These are phyloP conservation scores for Brachypodius melanocephalos DNA, from an alignment of 2,113 vertebrate genomes.

Conservation along the genomic window DNA sequence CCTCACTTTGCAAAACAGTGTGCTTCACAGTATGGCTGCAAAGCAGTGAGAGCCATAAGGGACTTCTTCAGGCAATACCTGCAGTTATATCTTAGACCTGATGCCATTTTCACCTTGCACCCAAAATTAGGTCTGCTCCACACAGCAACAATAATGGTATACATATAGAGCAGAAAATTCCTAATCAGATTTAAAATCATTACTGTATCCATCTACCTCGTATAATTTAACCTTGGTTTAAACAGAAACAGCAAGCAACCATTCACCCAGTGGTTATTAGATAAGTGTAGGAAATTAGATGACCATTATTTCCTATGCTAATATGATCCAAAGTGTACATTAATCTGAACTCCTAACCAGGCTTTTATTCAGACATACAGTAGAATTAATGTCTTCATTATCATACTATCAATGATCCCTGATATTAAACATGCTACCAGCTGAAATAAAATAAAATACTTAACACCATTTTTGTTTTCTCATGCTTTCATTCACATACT, in stretches of 20 bases:
- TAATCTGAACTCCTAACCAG: background rate
- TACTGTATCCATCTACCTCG: background rate
- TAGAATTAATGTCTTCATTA: background rate
- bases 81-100: background rate
- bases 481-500: background rate
- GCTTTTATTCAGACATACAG: background rate
- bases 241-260: background rate
- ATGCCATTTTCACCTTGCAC: background rate
- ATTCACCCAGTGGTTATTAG: background rate
- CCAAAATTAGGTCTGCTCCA: background rate
- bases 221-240: background rate
- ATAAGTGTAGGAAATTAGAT: conserved; percentile 11
- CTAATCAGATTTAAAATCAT: background rate
- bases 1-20: background rate
- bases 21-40: background rate
- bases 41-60: background rate
- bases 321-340: background rate
- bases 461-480: background rate
- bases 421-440: background rate
- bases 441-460: background rate
- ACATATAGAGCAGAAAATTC: background rate
- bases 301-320: background rate
- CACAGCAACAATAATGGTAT: background rate
- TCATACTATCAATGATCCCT: background rate
- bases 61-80: background rate